Base-by-base conservation (phyloP, 37 sponge, comb jelly and placozoan species). In the Spongia lamella region DNA sequence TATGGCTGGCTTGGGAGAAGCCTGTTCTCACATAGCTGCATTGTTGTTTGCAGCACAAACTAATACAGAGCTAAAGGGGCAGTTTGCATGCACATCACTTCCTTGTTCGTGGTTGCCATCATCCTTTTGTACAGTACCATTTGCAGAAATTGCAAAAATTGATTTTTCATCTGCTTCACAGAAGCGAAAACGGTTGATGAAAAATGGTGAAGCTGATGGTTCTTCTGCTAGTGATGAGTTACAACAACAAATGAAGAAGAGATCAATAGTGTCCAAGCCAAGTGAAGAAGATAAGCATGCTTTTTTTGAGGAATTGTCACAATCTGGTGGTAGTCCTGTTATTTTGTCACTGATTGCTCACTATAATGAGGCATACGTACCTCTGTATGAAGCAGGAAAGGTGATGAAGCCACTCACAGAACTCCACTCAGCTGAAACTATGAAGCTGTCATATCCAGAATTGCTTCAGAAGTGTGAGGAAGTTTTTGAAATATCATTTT, bases 1-100 rank as follows among this genome's bases (percentile, higher is more conserved):
- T 68, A 83, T 83, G 75, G 84, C 86, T 52, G 86, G 75, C 26
- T 50, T 86, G 32, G 80, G 75, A 38, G 80, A 86, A 65, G 81
- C 87, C 40, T 86, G 87, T 54, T 66, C 72, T 20, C 80, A 86
- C 35, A 53, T 86, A 51, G 80, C 87, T 66, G 76, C 87, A 38
- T 36, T 85, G 27, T 43, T 85, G 16, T 85, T 85, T 63, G 32
- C 37, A 27, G 19, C 71, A 30, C 79, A 85, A 40, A 65, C 68
- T 13, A 77, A 77, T 53, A 71, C 71, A 31, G 70, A 63, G 31
- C 27, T 31, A 40, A 68, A 37, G 47, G 47, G 47, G 47, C 47
- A 43, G 47, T 24, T 56, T 56, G 56, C 63, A 51, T 83, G 84
- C 77, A 83, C 70, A 17, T 83, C 84, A 52, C 22, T 66, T 59